Percentiles rank a stretch among this genome's conserved stretches.
These are phyloP conservation scores for Sycophila sp. DNA, from an alignment of 1,140 invertebrate genomes.

Conservation along the genomic window DNA sequence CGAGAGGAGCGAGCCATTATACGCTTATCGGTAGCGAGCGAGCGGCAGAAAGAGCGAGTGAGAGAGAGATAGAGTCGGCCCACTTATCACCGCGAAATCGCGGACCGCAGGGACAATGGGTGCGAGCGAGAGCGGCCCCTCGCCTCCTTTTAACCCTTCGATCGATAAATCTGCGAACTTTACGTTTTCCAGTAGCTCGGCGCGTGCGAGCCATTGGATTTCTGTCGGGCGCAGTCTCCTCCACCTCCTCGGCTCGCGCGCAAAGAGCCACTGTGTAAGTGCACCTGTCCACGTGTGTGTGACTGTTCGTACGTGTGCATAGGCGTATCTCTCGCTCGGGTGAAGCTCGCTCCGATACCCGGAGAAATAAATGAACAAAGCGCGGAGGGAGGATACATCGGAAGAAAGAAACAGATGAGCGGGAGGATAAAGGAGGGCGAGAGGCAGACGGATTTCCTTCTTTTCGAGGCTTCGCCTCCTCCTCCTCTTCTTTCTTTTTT, in stretches of 20 bases:
- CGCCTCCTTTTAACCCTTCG: slow-evolving; percentile 34
- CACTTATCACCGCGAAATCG: slow-evolving; percentile 39
- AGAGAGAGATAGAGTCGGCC: slow-evolving; percentile 7
- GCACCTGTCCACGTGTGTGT: too few relatives aligned
- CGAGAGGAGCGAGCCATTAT: not conserved
- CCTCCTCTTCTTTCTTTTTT: not conserved
- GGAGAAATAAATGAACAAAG: slow-evolving; percentile 28
- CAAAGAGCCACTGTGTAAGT: too few relatives aligned
- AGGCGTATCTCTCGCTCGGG: not conserved
- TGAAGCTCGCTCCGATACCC: not conserved
- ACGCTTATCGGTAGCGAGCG: not conserved
- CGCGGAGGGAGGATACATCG: not conserved
- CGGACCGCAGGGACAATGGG: slow-evolving; percentile 35
- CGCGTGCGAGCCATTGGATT: slow-evolving; percentile 35
- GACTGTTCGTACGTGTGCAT: not conserved
- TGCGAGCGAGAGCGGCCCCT: slow-evolving; percentile 1
- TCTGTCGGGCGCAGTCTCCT: slow-evolving; percentile 25
- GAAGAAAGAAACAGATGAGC: slow-evolving; percentile 14
- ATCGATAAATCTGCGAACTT: slow-evolving; percentile 40
- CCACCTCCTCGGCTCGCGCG: not conserved
- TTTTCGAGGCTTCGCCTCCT: too few relatives aligned
- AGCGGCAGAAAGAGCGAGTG: not conserved
- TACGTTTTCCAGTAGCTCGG: slow-evolving; percentile 34
- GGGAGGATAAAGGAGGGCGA: slow-evolving; percentile 6
- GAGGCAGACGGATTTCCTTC: slow-evolving; percentile 20